phyloP scores from a whole-genome alignment of 2,113 vertebrate species.

The Sinocyclocheilus anophthalmus region DNA sequence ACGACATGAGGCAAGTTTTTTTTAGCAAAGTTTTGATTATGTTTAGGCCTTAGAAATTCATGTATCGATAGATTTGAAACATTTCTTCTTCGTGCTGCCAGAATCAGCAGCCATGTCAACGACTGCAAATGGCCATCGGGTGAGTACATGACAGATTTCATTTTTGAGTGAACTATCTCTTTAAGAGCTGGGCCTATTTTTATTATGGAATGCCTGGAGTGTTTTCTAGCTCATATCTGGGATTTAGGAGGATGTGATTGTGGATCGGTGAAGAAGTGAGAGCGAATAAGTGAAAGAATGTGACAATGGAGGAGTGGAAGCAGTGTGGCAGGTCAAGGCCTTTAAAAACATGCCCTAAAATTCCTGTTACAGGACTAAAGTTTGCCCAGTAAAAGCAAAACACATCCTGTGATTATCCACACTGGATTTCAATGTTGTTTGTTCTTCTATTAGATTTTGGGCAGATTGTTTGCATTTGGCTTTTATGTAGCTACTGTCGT shows the following conservation, averaged over 20 bases:
- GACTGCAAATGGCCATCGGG: not conserved
- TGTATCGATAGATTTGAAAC: not conserved
- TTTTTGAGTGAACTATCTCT: not conserved
- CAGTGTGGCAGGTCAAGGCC: constrained; percentile 28
- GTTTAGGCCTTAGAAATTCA: not conserved
- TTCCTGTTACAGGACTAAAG: constrained; percentile 40
- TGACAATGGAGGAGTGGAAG: constrained; percentile 38
- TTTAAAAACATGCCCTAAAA: constrained; percentile 45
- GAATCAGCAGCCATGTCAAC: no score
- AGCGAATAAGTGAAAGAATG: constrained; percentile 12
- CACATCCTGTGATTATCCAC: not conserved
- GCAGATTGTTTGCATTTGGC: not conserved
- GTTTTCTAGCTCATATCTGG: constrained; percentile 8
- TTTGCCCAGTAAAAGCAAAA: not conserved
- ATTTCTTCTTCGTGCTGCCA: not conserved
- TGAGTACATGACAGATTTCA: not conserved
- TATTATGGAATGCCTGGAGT: not conserved
- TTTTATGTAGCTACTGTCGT: not conserved
- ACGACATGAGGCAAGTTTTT: not conserved
- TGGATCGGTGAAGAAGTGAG: not conserved
- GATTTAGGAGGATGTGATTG: constrained; percentile 29
- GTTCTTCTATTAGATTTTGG: not conserved
- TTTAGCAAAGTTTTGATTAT: not conserved
- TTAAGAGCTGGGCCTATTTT: not conserved
- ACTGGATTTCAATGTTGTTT: not conserved